A percentile compares a stretch with the other conserved stretches of the same genome.
Evolutionary conservation across 2,113 vertebrate genomes (phyloP).

Genomic region (Taxidea taxus): DNA sequence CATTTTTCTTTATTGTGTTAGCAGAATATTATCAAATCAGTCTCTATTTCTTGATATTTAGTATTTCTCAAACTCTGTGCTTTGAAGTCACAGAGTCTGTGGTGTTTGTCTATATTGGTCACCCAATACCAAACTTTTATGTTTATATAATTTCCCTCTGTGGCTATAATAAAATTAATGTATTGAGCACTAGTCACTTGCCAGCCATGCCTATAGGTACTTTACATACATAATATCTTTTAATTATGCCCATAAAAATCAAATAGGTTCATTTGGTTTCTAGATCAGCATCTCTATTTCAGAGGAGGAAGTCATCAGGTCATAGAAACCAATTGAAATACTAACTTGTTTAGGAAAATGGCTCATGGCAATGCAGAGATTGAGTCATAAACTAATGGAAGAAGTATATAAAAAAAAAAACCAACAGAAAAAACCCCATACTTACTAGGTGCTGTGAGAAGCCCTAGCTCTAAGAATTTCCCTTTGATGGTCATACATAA

Average conservation of each 20-base stretch:
- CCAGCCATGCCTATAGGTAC: neutral
- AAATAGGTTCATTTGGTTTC: constrained; percentile 23
- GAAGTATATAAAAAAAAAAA: neutral
- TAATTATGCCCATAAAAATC: constrained; percentile 43
- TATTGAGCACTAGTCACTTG: neutral
- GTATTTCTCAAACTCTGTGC: neutral
- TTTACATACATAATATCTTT: neutral
- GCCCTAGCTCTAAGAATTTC: neutral
- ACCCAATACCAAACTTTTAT: neutral
- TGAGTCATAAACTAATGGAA: neutral
- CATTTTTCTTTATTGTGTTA: neutral
- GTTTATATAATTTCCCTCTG: neutral
- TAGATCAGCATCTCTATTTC: neutral
- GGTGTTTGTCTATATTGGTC: neutral
- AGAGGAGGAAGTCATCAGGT: neutral
- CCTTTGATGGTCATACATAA: neutral
- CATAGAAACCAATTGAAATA: neutral
- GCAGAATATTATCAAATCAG: neutral
- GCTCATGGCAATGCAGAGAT: neutral
- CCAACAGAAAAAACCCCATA: neutral
- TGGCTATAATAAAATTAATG: neutral
- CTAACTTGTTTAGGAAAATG: constrained; percentile 26
- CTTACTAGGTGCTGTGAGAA: neutral
- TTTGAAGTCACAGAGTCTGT: neutral
- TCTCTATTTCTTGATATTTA: neutral